phyloP scores from a whole-genome alignment of 1,140 invertebrate genomes.

The Drosophila pandora region DNA sequence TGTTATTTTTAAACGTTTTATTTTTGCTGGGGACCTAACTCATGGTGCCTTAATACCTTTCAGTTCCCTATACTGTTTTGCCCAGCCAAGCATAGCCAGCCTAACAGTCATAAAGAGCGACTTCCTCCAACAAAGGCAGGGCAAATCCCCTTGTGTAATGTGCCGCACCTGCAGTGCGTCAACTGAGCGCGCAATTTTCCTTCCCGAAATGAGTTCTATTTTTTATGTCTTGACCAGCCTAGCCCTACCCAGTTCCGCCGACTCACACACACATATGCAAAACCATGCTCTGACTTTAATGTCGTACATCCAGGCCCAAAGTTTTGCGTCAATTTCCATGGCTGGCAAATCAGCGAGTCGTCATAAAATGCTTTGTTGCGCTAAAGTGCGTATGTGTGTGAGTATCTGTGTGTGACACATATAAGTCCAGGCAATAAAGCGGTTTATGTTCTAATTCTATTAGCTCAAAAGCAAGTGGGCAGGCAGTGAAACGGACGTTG shows the following conservation, averaged over 20 bases:
- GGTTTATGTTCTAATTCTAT: conserved; percentile 80
- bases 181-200: conserved; percentile 57
- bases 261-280: conserved; percentile 29
- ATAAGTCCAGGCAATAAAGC: conserved; percentile 65
- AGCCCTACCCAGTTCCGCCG: conserved; percentile 1
- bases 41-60: neutral
- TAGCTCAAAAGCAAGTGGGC: conserved; percentile 59
- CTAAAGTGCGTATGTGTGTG: neutral
- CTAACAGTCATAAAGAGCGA: conserved; percentile 51
- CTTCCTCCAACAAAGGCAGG: conserved; percentile 27
- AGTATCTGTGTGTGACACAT: conserved; percentile 15
- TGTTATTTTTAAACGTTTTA: neutral
- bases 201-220: conserved; percentile 53
- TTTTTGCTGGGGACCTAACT: neutral
- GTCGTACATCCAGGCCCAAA: conserved; percentile 41
- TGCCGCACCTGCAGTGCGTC: conserved; percentile 73
- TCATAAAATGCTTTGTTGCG: conserved; percentile 60
- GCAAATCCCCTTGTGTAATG: conserved; percentile 54
- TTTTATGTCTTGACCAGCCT: conserved; percentile 53
- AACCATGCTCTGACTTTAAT: conserved; percentile 60
- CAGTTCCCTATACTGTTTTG: conserved; percentile 2
- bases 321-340: conserved; percentile 56
- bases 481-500: conserved; percentile 38
- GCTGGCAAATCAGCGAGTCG: conserved; percentile 61
- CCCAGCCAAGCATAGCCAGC: conserved; percentile 23